Evolutionary conservation across 2,888 invertebrate species (phyloP), one percentile per base, ranked within the genome.

Genomic region (Mamestra brassicae): DNA sequence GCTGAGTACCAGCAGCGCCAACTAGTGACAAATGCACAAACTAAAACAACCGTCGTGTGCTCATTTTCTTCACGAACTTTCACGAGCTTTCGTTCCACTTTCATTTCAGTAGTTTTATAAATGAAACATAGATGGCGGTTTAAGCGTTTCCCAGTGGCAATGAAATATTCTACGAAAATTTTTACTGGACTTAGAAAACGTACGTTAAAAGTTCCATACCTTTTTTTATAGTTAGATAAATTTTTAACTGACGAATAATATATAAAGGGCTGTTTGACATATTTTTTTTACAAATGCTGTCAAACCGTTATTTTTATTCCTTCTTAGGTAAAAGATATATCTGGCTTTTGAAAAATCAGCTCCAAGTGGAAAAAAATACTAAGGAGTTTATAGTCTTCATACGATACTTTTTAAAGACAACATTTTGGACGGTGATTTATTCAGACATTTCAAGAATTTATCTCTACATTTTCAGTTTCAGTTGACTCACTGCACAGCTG

Each of bases 401-500:
- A 55, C n/a, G 3, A 36, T 5, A 50, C 10, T 38, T 47, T 26
- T 26, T 26, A 26, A 0, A 26, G 26, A 26, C 26, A 26, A 17
- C 50, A 15, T 17, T 50, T 13, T 15, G 36, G 36, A 5, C 15
- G 34, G 15, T n/a, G 8, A 50, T 5, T 11, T 15, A 47, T 50
- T 17, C 8, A 26, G 7, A 7, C 50, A 55, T 62, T 62, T 26
- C 36, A 15, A 54, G 10, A 26, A 42, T 62, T 47, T 26, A 17
- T 57, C 26, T 15, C 5, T 45, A 1, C 42, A 45, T 26, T 26
- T 26, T 54, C 47, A 55, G 50, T 69, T 36, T 15, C 13, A 10
- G 26, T 50, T 69, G 73, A 81, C 47, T 73, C 81, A 80, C 52
- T 11, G 26, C 65, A 58, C 81, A 72, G 81, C 77, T 80, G 80